Evolutionary conservation across 1,140 invertebrate species (phyloP), one percentile per base, ranked within the genome.

Genomic region (Drosophila tristis): DNA sequence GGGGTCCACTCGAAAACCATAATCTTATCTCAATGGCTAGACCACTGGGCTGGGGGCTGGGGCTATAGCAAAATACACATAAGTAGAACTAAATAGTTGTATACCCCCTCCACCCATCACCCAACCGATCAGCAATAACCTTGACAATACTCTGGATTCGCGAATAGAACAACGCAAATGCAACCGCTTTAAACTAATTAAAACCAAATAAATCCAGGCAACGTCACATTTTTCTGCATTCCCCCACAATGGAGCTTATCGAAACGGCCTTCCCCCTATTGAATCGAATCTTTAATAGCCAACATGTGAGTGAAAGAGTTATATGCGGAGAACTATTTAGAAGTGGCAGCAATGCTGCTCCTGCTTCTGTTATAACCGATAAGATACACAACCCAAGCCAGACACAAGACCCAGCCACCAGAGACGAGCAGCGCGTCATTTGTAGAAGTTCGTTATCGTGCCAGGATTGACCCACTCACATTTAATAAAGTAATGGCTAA

Each of bases 1-100:
- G 16, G 48, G 64, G 48, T 54, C 31, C 54, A 65, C 49, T 58
- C 8, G 4, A 75, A 66, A 9, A 42, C 29, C 58, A 57, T 65
- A 65, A 85, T 85, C 81, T 85, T 59, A 85, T 85, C 81, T 50
- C 7, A 53, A 39, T n/a, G 49, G 60, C 76, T 63, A 80, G 76
- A 77, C 76, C 76, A 85, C 76, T 79, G 35, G 35, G 35, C 11
- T 13, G 0, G 35, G 9, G 58, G 44, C 62, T 54, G 80, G 20
- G 72, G 29, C 58, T 20, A 64, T 65, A 70, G 57, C 63, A 58
- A 67, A 54, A 50, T 20, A 47, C 44, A n/a, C 15, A 20, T 57
- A 63, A 66, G 67, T 44, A 39, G 39, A 57, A 58, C 49, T 48
- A 49, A 66, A 66, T 66, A 65, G 74, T 68, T 75, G 20, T 74